Evolutionary conservation across 1,140 invertebrate species (phyloP).

Genomic region (Caenorhabditis elegans): WBcel235 BX284602.5:6628501-6629000

Average conservation of each 20-base stretch:
- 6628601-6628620: too few relatives aligned
- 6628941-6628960: neutral
- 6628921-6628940: too few relatives aligned
- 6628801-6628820: too few relatives aligned
- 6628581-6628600: too few relatives aligned
- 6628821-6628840: neutral
- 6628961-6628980: neutral
- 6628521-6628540: too few relatives aligned
- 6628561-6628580: too few relatives aligned
- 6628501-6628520: too few relatives aligned
- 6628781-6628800: too few relatives aligned
- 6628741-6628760: constrained; percentile 13
- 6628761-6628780: constrained; percentile 2
- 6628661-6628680: too few relatives aligned
- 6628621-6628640: too few relatives aligned
- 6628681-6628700: constrained; percentile 6
- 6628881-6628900: neutral
- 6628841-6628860: neutral
- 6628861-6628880: neutral
- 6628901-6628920: neutral
- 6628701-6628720: constrained; percentile 13
- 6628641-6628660: too few relatives aligned
- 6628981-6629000: neutral
- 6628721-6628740: neutral
- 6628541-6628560: too few relatives aligned